Evolutionary conservation across 1,140 invertebrate genomes (phyloP), one percentile per base, ranked within the genome.

Genomic region (Uloborus diversus): DNA sequence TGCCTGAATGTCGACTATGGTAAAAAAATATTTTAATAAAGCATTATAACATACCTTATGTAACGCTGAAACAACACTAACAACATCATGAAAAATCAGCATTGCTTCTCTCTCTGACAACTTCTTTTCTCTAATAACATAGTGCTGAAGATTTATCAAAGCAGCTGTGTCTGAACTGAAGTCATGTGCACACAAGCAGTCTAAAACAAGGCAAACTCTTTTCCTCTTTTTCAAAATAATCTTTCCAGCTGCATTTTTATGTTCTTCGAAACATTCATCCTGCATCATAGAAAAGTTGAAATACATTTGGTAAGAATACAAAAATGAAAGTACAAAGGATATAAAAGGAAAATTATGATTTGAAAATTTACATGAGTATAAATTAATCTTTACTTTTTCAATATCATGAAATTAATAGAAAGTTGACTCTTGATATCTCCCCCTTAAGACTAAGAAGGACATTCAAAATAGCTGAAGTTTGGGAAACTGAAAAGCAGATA

Each of bases 111-210:
- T 91, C 85, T 94, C 93, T 11, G 89, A 88, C 32, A 95, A 88
- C 86, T 92, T 94, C 83, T 93, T 94, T 82, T 93, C 92, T 86
- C 91, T 92, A 61, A 94, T 94, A 4, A 95, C 92, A 87, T 94
- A 93, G 85, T 94, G 92, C 83, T 94, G 93, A 9, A 95, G 87
- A 86, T 94, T 94, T 25, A 94, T 90, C 1, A 92, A 86, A 82
- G 92, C 90, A 25, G 89, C 89, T 51, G 90, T 92, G 83, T 90
- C 89, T 49, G 90, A 89, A 86, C 90, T 91, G 83, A 92, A 94
- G 84, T 94, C 92, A 84, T 94, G 93, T 1, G 92, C 88, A 17
- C 90, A 91, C 4, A 94, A 88, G 86, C 93, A 94, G 85, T 94
- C 93, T 30, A 94, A 85, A 0, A 94, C 92, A 23, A 95, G 87